Base-by-base conservation (phyloP, 2,113 vertebrate species). In the Pheucticus melanocephalus region DNA sequence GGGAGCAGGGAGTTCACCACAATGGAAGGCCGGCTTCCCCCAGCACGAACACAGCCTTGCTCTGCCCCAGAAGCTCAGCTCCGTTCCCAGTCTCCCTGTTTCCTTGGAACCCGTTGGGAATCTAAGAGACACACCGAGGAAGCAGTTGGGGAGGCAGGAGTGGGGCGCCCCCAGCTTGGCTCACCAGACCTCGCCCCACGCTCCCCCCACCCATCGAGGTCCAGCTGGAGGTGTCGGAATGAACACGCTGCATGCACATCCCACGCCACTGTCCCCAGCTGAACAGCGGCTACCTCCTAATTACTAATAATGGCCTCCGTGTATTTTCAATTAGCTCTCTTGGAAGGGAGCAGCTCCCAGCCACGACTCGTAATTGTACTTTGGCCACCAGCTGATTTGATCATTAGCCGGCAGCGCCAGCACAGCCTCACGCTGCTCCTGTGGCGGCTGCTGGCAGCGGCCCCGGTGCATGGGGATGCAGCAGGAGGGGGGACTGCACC, bases 201-300 rank as follows among this genome's bases (percentile, higher is more conserved):
- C 7, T 40, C 2, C 15, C 9, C 31, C 3, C 56, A 28, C 6
- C 27, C 48, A 4, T 1, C 15, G 4, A 0, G 15, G 22, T 11
- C 25, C 17, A 6, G 10, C 59, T 20, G 21, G 10, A 42, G 12
- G 18, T 6, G 19, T 9, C 0, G 47, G 56, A 2, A 0, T 0
- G 1, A 71, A 5, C 3, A 2, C 16, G 1, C 18, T 1, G 1
- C 0, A 0, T 5, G 22, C 23, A 4, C 9, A 0, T 11, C 45
- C 64, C 69, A 37, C 4, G 0, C 40, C 5, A 0, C n/a, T 53
- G 18, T 57, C 28, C 40, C 18, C 61, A 10, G 22, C 54, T 20
- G 53, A 87, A 22, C 5, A 9, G 42, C 3, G 1, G 37, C 80
- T 44, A 45, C 80, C 59, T 92, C 28, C 20, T 79, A 54, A 82